phyloP scores from a whole-genome alignment of 2,888 invertebrate genomes.

The Sesia apiformis region DNA sequence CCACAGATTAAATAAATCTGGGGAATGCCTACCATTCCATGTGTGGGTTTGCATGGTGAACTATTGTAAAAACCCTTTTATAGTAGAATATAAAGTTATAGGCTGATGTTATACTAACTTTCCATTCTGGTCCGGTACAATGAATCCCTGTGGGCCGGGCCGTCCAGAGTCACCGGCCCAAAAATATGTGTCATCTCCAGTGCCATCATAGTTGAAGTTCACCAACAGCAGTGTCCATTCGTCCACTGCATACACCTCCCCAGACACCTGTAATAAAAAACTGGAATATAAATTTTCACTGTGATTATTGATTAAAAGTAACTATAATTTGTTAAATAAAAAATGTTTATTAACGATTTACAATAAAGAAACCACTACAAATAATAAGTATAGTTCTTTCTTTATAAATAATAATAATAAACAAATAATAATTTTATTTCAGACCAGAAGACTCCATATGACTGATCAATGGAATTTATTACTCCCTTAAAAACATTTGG shows the following conservation, averaged over 20 bases:
- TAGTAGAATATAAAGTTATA: too few species aligned
- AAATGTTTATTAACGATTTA: neutral
- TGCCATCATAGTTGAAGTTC: constrained; percentile 91
- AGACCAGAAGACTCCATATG: too few species aligned
- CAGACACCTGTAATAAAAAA: constrained; percentile 77
- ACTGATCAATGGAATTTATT: too few species aligned
- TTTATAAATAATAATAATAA: too few species aligned
- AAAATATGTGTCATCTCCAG: constrained; percentile 93
- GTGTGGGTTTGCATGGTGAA: too few species aligned
- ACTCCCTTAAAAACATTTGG: too few species aligned
- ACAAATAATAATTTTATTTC: too few species aligned
- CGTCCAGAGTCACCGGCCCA: constrained; percentile 93
- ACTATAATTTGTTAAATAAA: neutral
- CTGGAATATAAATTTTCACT: too few species aligned
- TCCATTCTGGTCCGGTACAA: constrained; percentile 90
- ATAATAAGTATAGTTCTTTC: neutral
- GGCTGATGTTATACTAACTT: constrained; percentile 72
- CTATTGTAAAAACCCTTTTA: too few species aligned
- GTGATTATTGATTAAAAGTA: too few species aligned
- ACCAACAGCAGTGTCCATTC: constrained; percentile 86
- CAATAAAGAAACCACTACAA: neutral
- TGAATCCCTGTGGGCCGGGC: constrained; percentile 93
- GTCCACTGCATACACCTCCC: constrained; percentile 92
- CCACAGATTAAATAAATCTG: too few species aligned
- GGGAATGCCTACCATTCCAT: too few species aligned